Percentiles rank a stretch among this genome's conserved stretches.
Conservation (phyloP, 2,113 vertebrate genomes). For the Struthidea cinerea region DNA sequence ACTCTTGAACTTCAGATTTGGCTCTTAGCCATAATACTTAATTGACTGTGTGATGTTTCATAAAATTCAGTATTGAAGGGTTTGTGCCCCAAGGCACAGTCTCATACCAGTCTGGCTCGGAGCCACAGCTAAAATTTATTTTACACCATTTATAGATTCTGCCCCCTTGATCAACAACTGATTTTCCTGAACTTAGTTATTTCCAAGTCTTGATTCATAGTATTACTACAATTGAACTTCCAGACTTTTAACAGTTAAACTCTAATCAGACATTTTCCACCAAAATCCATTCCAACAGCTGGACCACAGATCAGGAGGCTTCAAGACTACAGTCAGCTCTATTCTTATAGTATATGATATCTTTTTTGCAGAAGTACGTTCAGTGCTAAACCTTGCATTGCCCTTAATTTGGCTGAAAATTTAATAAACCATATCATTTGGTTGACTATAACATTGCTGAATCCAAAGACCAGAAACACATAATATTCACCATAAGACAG, state of each 20-base stretch:
- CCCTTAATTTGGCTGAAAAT: background rate
- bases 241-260: background rate
- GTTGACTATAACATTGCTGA: background rate
- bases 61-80: background rate
- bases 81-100: background rate
- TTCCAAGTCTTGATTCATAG: background rate
- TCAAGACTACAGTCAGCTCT: background rate
- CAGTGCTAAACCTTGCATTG: background rate
- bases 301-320: background rate
- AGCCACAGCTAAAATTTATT: background rate
- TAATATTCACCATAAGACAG: background rate
- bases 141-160: background rate
- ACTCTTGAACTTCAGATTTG: background rate
- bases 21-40: background rate
- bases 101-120: background rate
- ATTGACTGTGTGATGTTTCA: background rate
- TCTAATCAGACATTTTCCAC: background rate
- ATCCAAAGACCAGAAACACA: background rate
- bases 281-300: background rate
- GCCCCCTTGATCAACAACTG: background rate
- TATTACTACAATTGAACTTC: background rate
- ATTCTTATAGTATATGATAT: background rate
- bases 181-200: background rate
- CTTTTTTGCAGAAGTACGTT: background rate
- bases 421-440: background rate